These are phyloP conservation scores for Coccyzus lansbergi DNA, from an alignment of 2,797 vertebrate genomes.

Conservation along the genomic window DNA sequence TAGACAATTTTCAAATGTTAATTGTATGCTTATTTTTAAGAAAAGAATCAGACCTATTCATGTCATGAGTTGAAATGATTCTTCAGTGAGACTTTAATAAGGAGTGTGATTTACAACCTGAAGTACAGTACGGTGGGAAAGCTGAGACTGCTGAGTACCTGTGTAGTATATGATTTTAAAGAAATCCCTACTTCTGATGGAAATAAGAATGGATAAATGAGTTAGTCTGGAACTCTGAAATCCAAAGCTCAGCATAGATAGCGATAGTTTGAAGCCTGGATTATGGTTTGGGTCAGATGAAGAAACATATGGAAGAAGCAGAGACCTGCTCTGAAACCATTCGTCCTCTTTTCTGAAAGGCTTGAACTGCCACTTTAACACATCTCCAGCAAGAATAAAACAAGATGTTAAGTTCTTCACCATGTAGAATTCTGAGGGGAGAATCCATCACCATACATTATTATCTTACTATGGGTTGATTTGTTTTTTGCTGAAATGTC, in stretches of 20 bases:
- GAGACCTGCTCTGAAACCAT: not conserved
- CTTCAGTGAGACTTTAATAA: not conserved
- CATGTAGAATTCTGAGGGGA: not conserved
- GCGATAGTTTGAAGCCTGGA: not conserved
- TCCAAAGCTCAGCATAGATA: not conserved
- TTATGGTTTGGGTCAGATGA: not conserved
- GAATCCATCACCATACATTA: not conserved
- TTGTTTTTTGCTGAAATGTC: not conserved
- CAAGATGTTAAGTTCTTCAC: not conserved
- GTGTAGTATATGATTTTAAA: not conserved
- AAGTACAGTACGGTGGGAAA: not conserved
- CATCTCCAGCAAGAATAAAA: not conserved
- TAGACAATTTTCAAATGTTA: not conserved
- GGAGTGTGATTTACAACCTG: not conserved
- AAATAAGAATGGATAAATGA: not conserved
- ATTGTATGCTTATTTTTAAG: not conserved
- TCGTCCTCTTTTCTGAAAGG: not conserved
- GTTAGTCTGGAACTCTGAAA: not conserved
- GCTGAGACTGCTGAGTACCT: not conserved
- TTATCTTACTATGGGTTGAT: not conserved
- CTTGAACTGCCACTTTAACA: not conserved
- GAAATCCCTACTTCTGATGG: not conserved
- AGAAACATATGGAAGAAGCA: not conserved
- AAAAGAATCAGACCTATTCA: not conserved
- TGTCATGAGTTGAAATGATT: not conserved